These are phyloP conservation scores for Emmelina monodactyla DNA, from an alignment of 2,888 invertebrate species.

Conservation along the genomic window DNA sequence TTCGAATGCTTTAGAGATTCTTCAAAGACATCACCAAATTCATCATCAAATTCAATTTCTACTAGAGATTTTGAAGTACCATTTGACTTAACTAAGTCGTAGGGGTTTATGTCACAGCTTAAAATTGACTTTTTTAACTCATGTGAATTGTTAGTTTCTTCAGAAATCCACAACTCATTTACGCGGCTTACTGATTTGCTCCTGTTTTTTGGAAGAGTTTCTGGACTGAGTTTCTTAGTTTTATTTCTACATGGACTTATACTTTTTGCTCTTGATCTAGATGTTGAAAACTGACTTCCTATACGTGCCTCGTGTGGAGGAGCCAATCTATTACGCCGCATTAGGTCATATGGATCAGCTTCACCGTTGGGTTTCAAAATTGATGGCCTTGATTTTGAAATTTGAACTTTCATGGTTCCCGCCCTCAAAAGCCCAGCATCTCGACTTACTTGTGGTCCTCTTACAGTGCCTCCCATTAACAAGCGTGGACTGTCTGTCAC, in stretches of 20 bases:
- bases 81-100: slow-evolving; percentile 75
- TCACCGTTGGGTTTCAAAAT: slow-evolving; percentile 69
- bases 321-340: slow-evolving; percentile 77
- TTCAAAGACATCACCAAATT: slow-evolving; percentile 47
- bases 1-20: slow-evolving; percentile 40
- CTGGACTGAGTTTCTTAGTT: slow-evolving; percentile 56
- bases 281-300: slow-evolving; percentile 58
- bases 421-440: slow-evolving; percentile 60
- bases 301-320: slow-evolving; percentile 68
- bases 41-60: slow-evolving; percentile 63
- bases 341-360: slow-evolving; percentile 81
- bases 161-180: slow-evolving; percentile 54
- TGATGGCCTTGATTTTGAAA: slow-evolving; percentile 67
- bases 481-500: slow-evolving; percentile 65
- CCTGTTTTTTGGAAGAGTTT: slow-evolving; percentile 41
- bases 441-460: slow-evolving; percentile 55
- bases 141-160: slow-evolving; percentile 30
- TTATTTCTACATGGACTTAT: slow-evolving; percentile 66
- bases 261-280: slow-evolving; percentile 61
- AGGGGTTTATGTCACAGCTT: slow-evolving; percentile 85
- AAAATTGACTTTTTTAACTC: slow-evolving; percentile 74
- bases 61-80: slow-evolving; percentile 51
- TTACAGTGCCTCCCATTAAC: slow-evolving; percentile 69
- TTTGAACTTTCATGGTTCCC: slow-evolving; percentile 71
- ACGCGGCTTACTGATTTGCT: slow-evolving; percentile 58